Evolutionary conservation across 2,888 invertebrate species (phyloP), one percentile per base, ranked within the genome.

Genomic region (Noctuana brunneofusca): DNA sequence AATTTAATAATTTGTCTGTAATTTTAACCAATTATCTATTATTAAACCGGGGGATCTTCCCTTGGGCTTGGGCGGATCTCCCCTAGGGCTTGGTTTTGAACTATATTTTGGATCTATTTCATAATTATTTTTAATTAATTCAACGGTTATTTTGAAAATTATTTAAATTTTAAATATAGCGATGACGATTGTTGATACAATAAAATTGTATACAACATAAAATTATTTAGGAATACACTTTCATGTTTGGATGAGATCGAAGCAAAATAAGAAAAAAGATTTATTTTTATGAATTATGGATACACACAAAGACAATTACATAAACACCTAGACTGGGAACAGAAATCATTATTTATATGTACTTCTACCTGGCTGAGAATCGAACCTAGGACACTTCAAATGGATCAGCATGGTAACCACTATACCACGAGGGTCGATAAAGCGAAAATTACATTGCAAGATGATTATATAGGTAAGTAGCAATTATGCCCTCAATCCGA

Each of bases 11-110:
- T 62, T 63, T 56, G 54, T 66, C n/a, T n/a, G 38, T 65, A 64
- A 66, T 68, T 70, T 68, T 58, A 67, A 64, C 66, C 68, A 68
- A 68, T 72, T 68, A 69, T 66, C 66, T 65, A 64, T 64, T 65
- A 62, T 62, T 57, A 64, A 43, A 57, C 38, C 22, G 41, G 58
- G 32, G 35, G 43, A 59, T 43, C 52, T 52, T 27, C 41, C 35
- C 58, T 57, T n/a, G n/a, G n/a, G n/a, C n/a, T n/a, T n/a, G n/a
- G n/a, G n/a, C n/a, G n/a, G n/a, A n/a, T n/a, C n/a, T n/a, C n/a
- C n/a, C n/a, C n/a, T 30, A 22, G 22, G 20, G 48, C 32, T 48
- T 6, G 53, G 38, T 24, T 12, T 30, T 22, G 9, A 48, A 48
- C 41, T 53, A 24, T 43, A 60, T 52, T 52, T 53, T n/a, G 12